Evolutionary conservation across 2,113 vertebrate species (phyloP), one percentile per base, ranked within the genome.

Genomic region (Hymenochirus boettgeri): DNA sequence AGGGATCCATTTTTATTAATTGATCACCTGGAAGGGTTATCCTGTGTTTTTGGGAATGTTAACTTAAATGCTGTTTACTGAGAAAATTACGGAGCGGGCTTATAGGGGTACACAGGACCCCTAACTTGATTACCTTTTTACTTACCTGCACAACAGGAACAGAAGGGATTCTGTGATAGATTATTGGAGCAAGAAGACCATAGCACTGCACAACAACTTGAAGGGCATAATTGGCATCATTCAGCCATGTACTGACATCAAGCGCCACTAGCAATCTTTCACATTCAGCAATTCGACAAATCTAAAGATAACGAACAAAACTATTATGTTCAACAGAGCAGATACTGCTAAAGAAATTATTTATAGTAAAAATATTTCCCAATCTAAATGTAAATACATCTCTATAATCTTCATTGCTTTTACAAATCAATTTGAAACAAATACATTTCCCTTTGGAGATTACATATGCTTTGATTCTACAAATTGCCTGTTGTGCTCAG

Each of bases 121-220:
- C n/a, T n/a, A n/a, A n/a, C n/a, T n/a, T n/a, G n/a, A n/a, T n/a
- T n/a, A n/a, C n/a, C n/a, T n/a, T n/a, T n/a, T 31, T 2, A 24
- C 77, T 79, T 77, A 98, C 95, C 91, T 97, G 85, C 52, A 92
- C 76, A 25, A 88, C 79, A 45, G 85, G 81, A 17, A 89, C 76
- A 53, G 86, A 86, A 57, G 77, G 70, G 61, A 97, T 86, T 76
- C 87, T 91, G 83, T 96, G 88, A 74, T 90, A 97, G 73, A 98
- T 91, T 50, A 99, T 66, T 13, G 95, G 95, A 50, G 83, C 82
- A 18, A 99, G 83, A 45, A 99, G 91, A 18, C 90, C 86, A 0
- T 97, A 98, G 74, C 93, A 97, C 18, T 79, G 85, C 47, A 91
- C 88, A 70, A 90, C 87, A 71, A 89, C 86, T 76, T 98, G 93